Conservation (phyloP, 2,797 vertebrate species). For the Echiichthys vipera region DNA sequence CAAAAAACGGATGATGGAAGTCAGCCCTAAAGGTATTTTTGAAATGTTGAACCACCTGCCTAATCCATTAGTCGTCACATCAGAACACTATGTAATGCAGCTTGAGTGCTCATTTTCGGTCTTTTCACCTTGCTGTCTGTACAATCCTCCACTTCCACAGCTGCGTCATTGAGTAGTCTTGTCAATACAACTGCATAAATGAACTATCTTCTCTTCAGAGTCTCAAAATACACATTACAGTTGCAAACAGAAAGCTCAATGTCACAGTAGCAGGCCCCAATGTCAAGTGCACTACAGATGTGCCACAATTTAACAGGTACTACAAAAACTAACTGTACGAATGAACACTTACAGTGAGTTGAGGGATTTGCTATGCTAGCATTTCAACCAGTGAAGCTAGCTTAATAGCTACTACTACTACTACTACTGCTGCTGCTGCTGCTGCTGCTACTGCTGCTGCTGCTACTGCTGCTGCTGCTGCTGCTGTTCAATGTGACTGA, state of each 20-base stretch:
- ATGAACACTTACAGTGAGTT: too few species aligned
- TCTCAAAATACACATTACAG: conserved; percentile 3
- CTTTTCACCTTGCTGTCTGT: conserved; percentile 24
- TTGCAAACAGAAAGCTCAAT: conserved; percentile 13
- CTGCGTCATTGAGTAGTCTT: conserved; percentile 3
- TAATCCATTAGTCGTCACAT: conserved; percentile 2
- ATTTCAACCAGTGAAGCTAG: neutral
- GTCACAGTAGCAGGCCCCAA: neutral
- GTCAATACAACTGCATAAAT: conserved; percentile 15
- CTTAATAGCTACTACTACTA: neutral
- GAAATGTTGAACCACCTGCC: conserved; percentile 21
- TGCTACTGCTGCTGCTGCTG: too few species aligned
- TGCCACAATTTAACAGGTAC: neutral
- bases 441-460: too few species aligned
- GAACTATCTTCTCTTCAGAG: conserved; percentile 33
- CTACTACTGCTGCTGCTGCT: too few species aligned
- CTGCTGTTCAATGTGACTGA: too few species aligned
- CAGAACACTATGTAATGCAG: neutral
- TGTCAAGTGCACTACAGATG: neutral
- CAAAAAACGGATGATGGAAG: conserved; percentile 44
- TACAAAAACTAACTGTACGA: neutral
- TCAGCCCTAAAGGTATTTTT: conserved; percentile 21
- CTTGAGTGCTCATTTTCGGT: conserved; percentile 15
- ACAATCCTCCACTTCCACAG: conserved; percentile 9
- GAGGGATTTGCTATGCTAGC: neutral